Conservation (phyloP, 1,140 invertebrate genomes). For the Drosophila miranda region DNA sequence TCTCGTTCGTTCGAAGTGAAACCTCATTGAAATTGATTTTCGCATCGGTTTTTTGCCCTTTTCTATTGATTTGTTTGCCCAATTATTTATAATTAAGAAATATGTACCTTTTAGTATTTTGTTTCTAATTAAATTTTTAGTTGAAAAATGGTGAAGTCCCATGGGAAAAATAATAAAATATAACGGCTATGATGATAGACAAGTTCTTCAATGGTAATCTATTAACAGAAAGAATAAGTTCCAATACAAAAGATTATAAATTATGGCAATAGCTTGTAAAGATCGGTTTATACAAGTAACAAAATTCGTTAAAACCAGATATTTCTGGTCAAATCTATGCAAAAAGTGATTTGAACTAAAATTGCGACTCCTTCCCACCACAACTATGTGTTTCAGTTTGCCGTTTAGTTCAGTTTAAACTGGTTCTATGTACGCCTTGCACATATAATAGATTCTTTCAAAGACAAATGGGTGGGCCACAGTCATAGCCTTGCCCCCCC, state of each 20-base stretch:
- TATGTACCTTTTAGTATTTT: background rate
- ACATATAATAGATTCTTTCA: conserved; percentile 33
- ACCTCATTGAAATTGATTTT: too few species aligned
- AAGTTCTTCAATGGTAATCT: too few species aligned
- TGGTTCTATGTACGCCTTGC: conserved; percentile 29
- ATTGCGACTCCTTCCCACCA: background rate
- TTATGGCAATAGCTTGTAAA: conserved; percentile 3
- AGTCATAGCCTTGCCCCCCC: background rate
- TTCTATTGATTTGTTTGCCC: too few species aligned
- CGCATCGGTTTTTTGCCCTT: too few species aligned
- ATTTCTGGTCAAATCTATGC: too few species aligned
- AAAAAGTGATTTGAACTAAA: too few species aligned
- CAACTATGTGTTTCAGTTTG: conserved; percentile 2
- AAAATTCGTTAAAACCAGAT: conserved; percentile 16
- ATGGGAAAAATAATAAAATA: too few species aligned
- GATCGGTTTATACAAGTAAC: background rate
- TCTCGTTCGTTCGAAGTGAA: too few species aligned
- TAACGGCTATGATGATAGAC: too few species aligned
- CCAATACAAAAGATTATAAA: background rate
- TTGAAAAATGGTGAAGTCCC: too few species aligned
- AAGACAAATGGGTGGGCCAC: conserved; percentile 47
- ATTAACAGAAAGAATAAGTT: too few species aligned
- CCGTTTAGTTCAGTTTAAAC: conserved; percentile 17
- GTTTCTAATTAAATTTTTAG: background rate
- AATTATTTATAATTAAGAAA: background rate